phyloP scores from a whole-genome alignment of 2,797 vertebrate species.

The Apodemus agrarius region DNA sequence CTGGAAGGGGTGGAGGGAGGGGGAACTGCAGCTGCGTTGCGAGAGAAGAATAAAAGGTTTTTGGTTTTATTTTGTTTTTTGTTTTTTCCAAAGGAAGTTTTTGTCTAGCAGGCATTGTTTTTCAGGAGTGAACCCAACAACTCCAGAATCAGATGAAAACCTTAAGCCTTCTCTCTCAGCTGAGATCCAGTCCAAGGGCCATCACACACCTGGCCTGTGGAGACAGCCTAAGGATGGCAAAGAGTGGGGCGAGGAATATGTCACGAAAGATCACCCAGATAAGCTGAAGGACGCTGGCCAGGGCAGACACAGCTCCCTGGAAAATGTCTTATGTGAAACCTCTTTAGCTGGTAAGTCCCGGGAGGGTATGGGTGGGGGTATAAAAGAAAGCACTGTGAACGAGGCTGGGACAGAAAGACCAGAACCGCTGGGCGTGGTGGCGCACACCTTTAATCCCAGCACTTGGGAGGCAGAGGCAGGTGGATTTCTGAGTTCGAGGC shows the following conservation, averaged over 20 bases:
- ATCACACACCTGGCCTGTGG: conserved; percentile 88
- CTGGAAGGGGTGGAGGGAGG: not conserved
- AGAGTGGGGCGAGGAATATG: conserved; percentile 90
- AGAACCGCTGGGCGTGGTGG: too few species aligned
- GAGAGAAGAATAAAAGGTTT: not conserved
- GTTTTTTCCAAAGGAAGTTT: not conserved
- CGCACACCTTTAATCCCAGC: too few species aligned
- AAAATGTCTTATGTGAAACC: conserved; percentile 87
- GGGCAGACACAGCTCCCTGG: conserved; percentile 86
- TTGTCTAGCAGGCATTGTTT: conserved; percentile 59
- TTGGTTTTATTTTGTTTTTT: not conserved
- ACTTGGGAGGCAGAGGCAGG: too few species aligned
- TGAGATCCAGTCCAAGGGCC: conserved; percentile 87
- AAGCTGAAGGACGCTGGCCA: conserved; percentile 86
- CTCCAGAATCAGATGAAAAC: conserved; percentile 86
- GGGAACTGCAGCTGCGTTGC: not conserved
- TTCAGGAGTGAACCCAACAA: conserved; percentile 79
- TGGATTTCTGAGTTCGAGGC: too few species aligned
- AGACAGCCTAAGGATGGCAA: conserved; percentile 90
- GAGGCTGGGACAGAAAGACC: not conserved
- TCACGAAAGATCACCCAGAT: conserved; percentile 89
- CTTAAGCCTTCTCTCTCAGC: conserved; percentile 85
- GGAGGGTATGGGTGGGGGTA: not conserved
- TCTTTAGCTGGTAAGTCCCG: conserved; percentile 88
- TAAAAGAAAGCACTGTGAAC: not conserved